These are phyloP conservation scores for Chrysolina americana DNA, from an alignment of 2,888 invertebrate genomes.

Conservation along the genomic window DNA sequence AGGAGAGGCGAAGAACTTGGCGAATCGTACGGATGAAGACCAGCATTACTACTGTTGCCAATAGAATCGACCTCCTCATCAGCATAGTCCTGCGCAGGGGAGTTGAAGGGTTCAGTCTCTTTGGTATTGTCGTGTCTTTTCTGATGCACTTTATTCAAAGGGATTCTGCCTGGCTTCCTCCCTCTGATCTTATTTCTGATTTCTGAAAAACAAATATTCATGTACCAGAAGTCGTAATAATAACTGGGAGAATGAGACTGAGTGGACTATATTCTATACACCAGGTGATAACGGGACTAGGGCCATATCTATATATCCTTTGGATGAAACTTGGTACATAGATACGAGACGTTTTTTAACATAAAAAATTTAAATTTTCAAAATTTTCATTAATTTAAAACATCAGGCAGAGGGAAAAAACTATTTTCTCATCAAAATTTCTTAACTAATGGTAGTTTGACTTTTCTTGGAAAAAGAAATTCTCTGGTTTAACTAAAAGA, in stretches of 20 bases:
- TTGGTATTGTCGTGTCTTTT: conserved; percentile 60
- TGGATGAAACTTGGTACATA: no score
- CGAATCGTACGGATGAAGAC: conserved; percentile 55
- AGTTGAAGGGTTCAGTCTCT: conserved; percentile 50
- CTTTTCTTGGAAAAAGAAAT: no score
- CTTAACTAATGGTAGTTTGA: no score
- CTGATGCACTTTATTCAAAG: conserved; percentile 57
- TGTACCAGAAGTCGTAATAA: no score
- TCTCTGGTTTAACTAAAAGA: neutral
- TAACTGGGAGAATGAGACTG: no score
- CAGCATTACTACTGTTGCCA: conserved; percentile 44
- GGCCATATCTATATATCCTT: no score
- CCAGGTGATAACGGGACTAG: no score
- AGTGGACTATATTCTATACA: no score
- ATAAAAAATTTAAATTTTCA: no score
- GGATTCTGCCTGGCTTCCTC: conserved; percentile 62
- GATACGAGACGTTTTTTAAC: no score
- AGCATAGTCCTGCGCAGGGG: conserved; percentile 15
- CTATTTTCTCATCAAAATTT: neutral
- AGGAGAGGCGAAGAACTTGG: conserved; percentile 66
- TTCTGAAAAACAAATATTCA: conserved; percentile 54
- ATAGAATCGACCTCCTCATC: conserved; percentile 61
- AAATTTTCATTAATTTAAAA: no score
- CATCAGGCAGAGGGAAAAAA: conserved; percentile 12
- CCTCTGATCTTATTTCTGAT: conserved; percentile 66